A percentile compares a stretch with the other conserved stretches of the same genome.
Conservation (phyloP, 2,113 vertebrate genomes). For the Rhabdomys dilectus region DNA sequence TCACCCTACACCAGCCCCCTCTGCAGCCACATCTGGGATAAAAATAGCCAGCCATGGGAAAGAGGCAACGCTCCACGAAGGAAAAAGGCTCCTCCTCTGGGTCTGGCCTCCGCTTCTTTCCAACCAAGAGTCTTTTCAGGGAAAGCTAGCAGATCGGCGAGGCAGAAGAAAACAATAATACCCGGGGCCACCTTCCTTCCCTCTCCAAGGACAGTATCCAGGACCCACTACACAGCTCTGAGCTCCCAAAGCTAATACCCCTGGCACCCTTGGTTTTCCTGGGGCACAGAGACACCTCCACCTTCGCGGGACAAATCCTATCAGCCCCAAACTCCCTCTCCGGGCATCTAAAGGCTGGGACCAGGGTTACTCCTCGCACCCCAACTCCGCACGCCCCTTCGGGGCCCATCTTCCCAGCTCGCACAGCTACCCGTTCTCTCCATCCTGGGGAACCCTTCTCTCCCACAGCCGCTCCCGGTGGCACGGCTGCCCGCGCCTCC, state of each 20-base stretch:
- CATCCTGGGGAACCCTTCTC: background rate
- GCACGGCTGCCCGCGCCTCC: background rate
- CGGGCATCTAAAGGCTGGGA: background rate
- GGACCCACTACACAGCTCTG: background rate
- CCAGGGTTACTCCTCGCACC: background rate
- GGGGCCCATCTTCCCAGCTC: background rate
- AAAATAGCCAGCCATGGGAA: slow-evolving; percentile 76
- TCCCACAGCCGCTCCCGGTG: background rate
- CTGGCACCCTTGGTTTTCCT: background rate
- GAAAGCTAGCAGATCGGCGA: background rate
- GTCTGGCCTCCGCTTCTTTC: background rate
- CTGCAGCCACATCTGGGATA: slow-evolving; percentile 74
- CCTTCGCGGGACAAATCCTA: slow-evolving; percentile 10
- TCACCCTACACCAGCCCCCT: slow-evolving; percentile 71
- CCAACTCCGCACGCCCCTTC: background rate
- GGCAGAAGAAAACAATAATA: background rate
- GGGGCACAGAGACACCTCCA: background rate
- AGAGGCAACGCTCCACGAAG: slow-evolving; percentile 48
- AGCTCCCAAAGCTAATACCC: background rate
- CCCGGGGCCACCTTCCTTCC: background rate
- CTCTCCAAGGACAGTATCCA: background rate
- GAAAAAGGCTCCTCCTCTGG: slow-evolving; percentile 41
- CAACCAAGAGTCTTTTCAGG: background rate
- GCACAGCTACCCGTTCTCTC: background rate
- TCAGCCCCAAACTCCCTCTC: background rate